Conservation (phyloP, 1,140 invertebrate genomes). For the Cotesia typhae region DNA sequence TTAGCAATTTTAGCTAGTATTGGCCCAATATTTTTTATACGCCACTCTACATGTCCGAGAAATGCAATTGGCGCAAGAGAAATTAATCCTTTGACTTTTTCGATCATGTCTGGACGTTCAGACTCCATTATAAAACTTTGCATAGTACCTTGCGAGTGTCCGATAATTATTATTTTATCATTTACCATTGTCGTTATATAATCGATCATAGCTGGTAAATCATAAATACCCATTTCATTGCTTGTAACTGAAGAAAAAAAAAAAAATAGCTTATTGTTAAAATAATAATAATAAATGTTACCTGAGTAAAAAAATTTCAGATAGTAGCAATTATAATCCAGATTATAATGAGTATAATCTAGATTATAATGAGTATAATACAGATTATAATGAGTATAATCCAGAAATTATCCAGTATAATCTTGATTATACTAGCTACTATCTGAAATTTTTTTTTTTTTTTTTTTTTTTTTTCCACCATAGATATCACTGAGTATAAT, state of each 20-base stretch:
- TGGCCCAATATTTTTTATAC: constrained; percentile 55
- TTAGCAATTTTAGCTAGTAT: constrained; percentile 34
- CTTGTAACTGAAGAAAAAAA: constrained; percentile 58
- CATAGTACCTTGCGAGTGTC: constrained; percentile 67
- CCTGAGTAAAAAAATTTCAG: neutral
- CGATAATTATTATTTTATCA: constrained; percentile 68
- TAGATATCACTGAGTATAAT: no score
- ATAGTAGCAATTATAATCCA: no score
- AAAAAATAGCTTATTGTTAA: neutral
- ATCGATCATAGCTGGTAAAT: constrained; percentile 71
- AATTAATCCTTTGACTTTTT: constrained; percentile 70
- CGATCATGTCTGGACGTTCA: constrained; percentile 74
- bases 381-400: no score
- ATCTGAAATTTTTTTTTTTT: no score
- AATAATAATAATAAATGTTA: neutral
- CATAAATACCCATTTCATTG: constrained; percentile 68
- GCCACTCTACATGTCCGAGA: constrained; percentile 56
- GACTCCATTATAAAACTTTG: constrained; percentile 70
- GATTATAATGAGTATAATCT: no score
- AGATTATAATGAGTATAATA: no score
- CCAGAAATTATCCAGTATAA: no score
- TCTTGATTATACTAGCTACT: no score
- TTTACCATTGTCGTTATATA: constrained; percentile 68
- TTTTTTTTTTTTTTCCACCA: no score
- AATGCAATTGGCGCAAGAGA: constrained; percentile 74